Percentiles rank a stretch among this genome's conserved stretches.
Conservation (phyloP, 2,888 invertebrate species). For the Halictus ligatus region DNA sequence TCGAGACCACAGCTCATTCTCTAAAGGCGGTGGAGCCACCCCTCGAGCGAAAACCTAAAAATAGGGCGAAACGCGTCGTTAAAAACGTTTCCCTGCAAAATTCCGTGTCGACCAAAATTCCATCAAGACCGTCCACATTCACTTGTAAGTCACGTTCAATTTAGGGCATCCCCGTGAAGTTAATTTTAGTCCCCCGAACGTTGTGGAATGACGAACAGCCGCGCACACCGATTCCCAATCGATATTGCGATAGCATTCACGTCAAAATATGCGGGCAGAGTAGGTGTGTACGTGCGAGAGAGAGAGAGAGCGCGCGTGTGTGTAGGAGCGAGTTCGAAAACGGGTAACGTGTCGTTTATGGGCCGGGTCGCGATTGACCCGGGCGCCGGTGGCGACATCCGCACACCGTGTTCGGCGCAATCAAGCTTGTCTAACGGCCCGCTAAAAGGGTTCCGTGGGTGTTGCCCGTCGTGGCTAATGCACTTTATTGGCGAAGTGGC, state of each 20-base stretch:
- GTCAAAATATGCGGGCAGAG: not conserved
- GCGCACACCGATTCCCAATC: not conserved
- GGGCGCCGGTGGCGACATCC: not conserved
- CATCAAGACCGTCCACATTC: not conserved
- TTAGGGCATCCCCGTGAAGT: slow-evolving; percentile 6
- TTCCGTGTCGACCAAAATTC: slow-evolving; percentile 3
- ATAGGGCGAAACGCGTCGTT: not conserved
- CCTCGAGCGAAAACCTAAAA: not conserved
- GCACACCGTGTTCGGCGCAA: not conserved
- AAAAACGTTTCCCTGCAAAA: not conserved
- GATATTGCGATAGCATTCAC: slow-evolving; percentile 25
- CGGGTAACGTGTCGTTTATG: not conserved
- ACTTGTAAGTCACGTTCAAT: not conserved
- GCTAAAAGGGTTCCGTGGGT: slow-evolving; percentile 30
- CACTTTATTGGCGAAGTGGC: slow-evolving; percentile 35
- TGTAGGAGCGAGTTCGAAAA: not conserved
- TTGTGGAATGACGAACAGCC: slow-evolving; percentile 4
- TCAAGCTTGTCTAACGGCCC: slow-evolving; percentile 30
- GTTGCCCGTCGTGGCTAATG: slow-evolving; percentile 36
- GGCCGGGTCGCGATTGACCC: not conserved
- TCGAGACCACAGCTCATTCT: not conserved
- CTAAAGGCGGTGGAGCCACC: not conserved
- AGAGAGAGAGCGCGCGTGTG: not conserved
- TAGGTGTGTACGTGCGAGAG: no score
- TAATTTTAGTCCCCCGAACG: not conserved